phyloP scores from a whole-genome alignment of 1,140 invertebrate species.

The Antheraea mylitta region DNA sequence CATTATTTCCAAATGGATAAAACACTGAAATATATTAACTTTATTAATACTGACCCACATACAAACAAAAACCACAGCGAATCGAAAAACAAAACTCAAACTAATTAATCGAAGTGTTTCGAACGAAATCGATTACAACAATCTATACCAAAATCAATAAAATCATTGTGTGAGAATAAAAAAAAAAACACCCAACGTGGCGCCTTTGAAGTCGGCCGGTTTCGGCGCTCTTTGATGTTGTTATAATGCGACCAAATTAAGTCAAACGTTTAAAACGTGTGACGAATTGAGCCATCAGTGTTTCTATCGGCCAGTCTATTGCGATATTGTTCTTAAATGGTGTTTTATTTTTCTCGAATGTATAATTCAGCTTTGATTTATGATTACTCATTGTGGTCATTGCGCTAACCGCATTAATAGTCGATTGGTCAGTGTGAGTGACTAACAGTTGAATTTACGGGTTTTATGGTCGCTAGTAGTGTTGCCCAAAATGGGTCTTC shows the following conservation, averaged over 20 bases:
- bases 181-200: slow-evolving; percentile 22
- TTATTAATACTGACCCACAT: not conserved
- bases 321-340: slow-evolving; percentile 26
- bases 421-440: not conserved
- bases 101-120: slow-evolving; percentile 30
- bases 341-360: slow-evolving; percentile 24
- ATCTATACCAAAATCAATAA: slow-evolving; percentile 68
- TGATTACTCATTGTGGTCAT: not conserved
- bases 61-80: slow-evolving; percentile 8
- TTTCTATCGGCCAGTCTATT: slow-evolving; percentile 39
- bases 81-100: slow-evolving; percentile 19
- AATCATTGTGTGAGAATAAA: slow-evolving; percentile 37
- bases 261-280: slow-evolving; percentile 72
- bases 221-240: slow-evolving; percentile 62
- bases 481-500: no score
- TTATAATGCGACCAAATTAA: slow-evolving; percentile 76
- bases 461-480: not conserved
- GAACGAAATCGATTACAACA: slow-evolving; percentile 51
- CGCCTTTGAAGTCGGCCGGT: slow-evolving; percentile 55
- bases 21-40: not conserved
- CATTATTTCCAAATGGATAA: not conserved
- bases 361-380: not conserved
- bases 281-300: slow-evolving; percentile 72
- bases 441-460: not conserved
- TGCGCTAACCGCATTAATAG: not conserved